These are phyloP conservation scores for Melanotus villosus DNA, from an alignment of 2,888 invertebrate species.

Conservation along the genomic window DNA sequence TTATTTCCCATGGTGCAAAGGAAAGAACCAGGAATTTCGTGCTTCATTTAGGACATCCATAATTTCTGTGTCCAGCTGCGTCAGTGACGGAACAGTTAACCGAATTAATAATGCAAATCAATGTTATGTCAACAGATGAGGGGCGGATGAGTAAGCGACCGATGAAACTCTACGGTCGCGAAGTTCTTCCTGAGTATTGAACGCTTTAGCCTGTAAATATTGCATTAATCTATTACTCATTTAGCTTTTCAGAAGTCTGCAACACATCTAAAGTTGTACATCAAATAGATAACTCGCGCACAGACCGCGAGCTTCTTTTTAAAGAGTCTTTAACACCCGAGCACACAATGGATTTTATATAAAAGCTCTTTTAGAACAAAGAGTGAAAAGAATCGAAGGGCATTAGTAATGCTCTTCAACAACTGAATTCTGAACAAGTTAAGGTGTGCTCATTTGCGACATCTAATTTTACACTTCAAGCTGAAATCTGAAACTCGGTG, in stretches of 20 bases:
- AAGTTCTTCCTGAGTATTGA: constrained; percentile 2
- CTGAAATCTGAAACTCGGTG: no score
- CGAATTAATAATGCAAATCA: constrained; percentile 25
- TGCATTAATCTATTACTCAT: constrained; percentile 23
- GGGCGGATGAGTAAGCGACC: constrained; percentile 5
- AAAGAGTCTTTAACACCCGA: neutral
- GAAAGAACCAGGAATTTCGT: neutral
- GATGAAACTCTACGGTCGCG: constrained; percentile 2
- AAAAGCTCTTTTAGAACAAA: neutral
- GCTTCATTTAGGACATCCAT: constrained; percentile 16
- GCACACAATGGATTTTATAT: neutral
- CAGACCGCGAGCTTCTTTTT: neutral
- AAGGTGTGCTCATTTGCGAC: no score
- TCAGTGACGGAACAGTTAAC: constrained; percentile 22
- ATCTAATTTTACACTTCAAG: no score
- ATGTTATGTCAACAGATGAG: constrained; percentile 21
- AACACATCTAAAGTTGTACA: neutral
- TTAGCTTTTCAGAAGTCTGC: neutral
- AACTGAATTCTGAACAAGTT: neutral
- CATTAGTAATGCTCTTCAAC: neutral
- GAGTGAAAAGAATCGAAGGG: neutral
- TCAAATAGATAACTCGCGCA: neutral
- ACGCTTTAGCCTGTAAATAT: constrained; percentile 12
- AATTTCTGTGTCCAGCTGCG: constrained; percentile 20
- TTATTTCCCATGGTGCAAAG: neutral